Base-by-base conservation (phyloP, 2,888 invertebrate genomes). In the Lamellibrachia satsuma region DNA sequence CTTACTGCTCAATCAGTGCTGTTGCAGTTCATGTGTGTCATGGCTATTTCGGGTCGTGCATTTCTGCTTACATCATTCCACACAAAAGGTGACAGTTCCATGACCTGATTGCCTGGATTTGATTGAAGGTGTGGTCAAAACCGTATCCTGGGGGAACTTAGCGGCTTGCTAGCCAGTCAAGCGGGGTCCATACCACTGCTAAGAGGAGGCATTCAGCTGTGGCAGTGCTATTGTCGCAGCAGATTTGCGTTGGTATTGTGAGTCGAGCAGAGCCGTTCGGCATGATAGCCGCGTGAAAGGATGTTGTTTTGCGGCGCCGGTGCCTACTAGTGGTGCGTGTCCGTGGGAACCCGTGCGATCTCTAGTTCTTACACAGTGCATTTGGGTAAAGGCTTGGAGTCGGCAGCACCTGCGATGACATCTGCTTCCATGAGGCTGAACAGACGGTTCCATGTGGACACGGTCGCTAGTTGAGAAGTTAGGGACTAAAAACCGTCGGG, bases 151-250 rank as follows among this genome's bases (percentile, higher is more conserved):
- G 22, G 60, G 75, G 75, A 15, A 15, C 57, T 11, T 8, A 11
- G 11, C 1, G 15, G 57, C 57, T 11, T 57, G 57, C 11, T 15
- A 22, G 75, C 22, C 75, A 75, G 75, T 75, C 75, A 75, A 75
- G 22, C 75, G 4, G 6, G 22, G 75, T 22, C 75, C 11, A 15
- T 3, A n/a, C 75, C 75, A 75, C 75, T 75, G 3, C 75, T 75
- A 55, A 55, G 8, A 55, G 9, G 15, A 60, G 75, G 15, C 22
- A 22, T 75, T 75, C 75, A 75, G 75, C n/a, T 75, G 75, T 75
- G 75, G 75, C n/a, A 22, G 75, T 75, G 75, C 75, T 75, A 75
- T 75, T 75, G 75, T 75, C n/a, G 75, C 75, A 15, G 75, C 75
- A 75, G 22, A 75, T 75, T 75, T 75, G 75, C 75, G n/a, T 15